Evolutionary conservation across 2,888 invertebrate species (phyloP), one percentile per base, ranked within the genome.

Genomic region (Aproaerema taeniolella): DNA sequence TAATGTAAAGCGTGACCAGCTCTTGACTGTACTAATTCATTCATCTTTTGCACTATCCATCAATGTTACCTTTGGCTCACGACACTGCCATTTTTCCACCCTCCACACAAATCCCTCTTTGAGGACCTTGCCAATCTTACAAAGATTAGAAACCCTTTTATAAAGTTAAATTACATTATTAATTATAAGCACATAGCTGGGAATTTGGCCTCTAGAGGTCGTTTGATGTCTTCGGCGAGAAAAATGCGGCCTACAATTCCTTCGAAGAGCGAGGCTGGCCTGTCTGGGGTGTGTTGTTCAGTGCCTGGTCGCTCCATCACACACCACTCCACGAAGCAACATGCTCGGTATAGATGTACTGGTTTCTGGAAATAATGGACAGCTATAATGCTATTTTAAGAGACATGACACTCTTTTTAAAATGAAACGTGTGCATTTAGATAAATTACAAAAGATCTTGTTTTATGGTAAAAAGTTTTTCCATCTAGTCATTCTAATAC

Each of bases 211-310:
- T 89, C 71, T 25, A 70, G 50, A 0, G 92, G 91, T 39, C 90
- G 69, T 44, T 89, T 79, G 35, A 95, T 70, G 58, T 96, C 95
- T 28, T 89, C 71, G 17, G 94, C 82, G 53, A 94, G 90, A 67
- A 93, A 95, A 53, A 95, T 87, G 1, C 92, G 90, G 10, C 96
- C 96, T 29, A 93, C 88, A 43, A 94, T 70, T 12, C 93, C 96
- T 88, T 97, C 96, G 67, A 92, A 96, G 33, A 97, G 75, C 0
- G 96, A 96, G 36, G 90, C 89, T 0, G 95, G 96, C 42, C 92
- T 81, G 71, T 96, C 96, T 0, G 96, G 93, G 16, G 85, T 86
- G 59, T 91, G 90, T 45, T 88, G 78, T 45, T 93, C 92, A 49
- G 92, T 91, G 39, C 91, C 89, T 39, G 81, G 78, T 0, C 90